phyloP scores from a whole-genome alignment of 1,140 invertebrate genomes.

The Ridgeia piscesae region DNA sequence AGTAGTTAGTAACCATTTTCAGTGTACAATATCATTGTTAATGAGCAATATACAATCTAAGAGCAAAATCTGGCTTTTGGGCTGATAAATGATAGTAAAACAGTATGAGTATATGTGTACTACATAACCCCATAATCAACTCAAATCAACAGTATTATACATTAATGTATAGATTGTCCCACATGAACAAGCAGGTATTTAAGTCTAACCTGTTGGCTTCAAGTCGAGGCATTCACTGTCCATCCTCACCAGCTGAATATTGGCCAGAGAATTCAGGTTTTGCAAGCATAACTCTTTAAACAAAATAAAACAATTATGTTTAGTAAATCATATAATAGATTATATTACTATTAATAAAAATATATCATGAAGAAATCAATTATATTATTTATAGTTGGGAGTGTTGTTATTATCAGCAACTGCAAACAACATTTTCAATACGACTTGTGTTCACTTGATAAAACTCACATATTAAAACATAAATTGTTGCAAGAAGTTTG shows the following conservation, averaged over 20 bases:
- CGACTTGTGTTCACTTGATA: neutral
- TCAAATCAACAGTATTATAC: no score
- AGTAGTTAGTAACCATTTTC: no score
- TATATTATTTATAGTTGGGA: neutral
- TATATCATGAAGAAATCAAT: neutral
- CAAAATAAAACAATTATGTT: neutral
- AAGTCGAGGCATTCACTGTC: slow-evolving; percentile 61
- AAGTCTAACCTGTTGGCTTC: slow-evolving; percentile 60
- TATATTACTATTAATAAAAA: neutral
- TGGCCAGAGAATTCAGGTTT: slow-evolving; percentile 63
- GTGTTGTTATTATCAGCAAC: neutral
- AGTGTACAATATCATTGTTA: no score
- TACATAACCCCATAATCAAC: no score
- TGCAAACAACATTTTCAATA: neutral
- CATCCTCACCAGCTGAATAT: slow-evolving; percentile 62
- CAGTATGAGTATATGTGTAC: no score
- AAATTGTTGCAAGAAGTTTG: neutral
- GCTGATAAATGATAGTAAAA: no score
- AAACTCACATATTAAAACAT: neutral
- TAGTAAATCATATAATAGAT: neutral
- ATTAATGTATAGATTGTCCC: neutral
- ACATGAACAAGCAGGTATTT: neutral
- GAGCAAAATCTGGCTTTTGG: no score
- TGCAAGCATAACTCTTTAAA: slow-evolving; percentile 58
- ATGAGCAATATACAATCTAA: no score